Percentiles rank a stretch among this genome's conserved stretches.
Conservation (phyloP, 2,113 vertebrate species). For the Mugil cephalus region DNA sequence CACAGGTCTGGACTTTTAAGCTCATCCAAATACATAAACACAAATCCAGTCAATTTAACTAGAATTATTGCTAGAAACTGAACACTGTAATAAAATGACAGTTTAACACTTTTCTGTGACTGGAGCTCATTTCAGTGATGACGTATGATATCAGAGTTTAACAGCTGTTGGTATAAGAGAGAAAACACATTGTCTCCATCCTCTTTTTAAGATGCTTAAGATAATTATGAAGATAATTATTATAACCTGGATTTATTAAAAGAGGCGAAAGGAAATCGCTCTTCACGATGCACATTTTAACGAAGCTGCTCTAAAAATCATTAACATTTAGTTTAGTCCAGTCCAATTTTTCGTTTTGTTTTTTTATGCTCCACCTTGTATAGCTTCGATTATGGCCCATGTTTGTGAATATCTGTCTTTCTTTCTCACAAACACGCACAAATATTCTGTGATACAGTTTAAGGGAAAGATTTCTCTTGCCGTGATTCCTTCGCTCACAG, state of each 20-base stretch:
- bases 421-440: not conserved
- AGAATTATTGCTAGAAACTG: not conserved
- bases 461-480: constrained; percentile 14
- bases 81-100: too few relatives aligned
- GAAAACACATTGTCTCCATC: not conserved
- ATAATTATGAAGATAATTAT: too few relatives aligned
- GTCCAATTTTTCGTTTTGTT: constrained; percentile 10
- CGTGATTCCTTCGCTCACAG: constrained; percentile 46
- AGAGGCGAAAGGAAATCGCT: not conserved
- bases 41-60: not conserved
- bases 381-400: constrained; percentile 4
- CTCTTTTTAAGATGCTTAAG: too few relatives aligned
- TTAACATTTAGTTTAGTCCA: constrained; percentile 7
- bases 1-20: too few relatives aligned
- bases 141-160: too few relatives aligned
- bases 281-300: constrained; percentile 21
- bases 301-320: not conserved
- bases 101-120: too few relatives aligned
- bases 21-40: not conserved
- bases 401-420: not conserved
- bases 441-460: constrained; percentile 14
- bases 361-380: not conserved
- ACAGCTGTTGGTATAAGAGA: not conserved
- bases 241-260: not conserved
- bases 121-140: too few relatives aligned